Base-by-base conservation (phyloP, 2,888 invertebrate genomes). In the Bursaphelenchus okinawaensis region DNA sequence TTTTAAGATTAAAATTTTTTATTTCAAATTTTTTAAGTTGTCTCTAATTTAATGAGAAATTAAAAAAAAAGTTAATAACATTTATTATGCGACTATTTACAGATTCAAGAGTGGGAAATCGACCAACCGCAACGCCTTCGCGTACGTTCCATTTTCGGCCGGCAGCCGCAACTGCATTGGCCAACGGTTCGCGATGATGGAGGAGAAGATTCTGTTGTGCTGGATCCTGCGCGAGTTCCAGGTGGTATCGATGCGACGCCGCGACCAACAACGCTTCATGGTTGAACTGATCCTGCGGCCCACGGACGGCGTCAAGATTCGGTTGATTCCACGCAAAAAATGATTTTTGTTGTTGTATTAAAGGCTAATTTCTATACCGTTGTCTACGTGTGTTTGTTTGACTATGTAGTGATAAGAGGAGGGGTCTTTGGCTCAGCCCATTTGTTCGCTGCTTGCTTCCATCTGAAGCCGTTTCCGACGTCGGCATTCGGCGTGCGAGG, bases 121-220 rank as follows among this genome's bases (percentile, higher is more conserved):
- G 3, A 62, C 65, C 9, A 74, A 74, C 3, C 78, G 85, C 51
- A 84, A 85, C 31, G 83, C 85, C 1, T 85, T 76, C 75, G 78
- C 84, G 22, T 86, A 82, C 71, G 76, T 85, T 4, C 85, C 85
- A 0, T 85, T 85, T 74, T 85, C 85, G 2, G 85, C 85, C 50
- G 85, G 86, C 3, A 78, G 81, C 4, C 77, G 86, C 24, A 85
- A 86, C 73, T 85, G 85, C 69, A 85, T 85, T 51, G 85, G 85
- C 76, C 79, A 81, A 76, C 69, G 80, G 54, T 80, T 81, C 63
- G 80, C 80, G 16, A 58, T 84, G 68, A 71, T 85, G 72, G 86
- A 86, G 68, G 84, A 84, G 75, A 86, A 86, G 71, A 82, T 82
- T 0, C 72, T 86, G 29, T 69, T 85, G 60, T 79, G 84, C 0